Evolutionary conservation across 2,797 vertebrate species (phyloP), one percentile per base, ranked within the genome.

Genomic region (Leuciscus waleckii): DNA sequence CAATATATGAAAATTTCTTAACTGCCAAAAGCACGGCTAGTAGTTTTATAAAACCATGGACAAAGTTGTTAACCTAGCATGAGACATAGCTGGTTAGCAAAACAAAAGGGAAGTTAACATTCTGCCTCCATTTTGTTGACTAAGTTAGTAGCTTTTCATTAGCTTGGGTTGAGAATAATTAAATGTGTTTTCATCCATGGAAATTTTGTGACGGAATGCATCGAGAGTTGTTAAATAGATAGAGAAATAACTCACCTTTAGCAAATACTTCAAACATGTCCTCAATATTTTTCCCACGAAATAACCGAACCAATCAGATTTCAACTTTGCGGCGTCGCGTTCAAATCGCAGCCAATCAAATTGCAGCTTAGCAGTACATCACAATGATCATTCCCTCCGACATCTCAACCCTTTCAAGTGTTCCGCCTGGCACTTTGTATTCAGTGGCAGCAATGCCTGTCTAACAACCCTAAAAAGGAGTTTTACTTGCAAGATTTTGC

Each of bases 261-360:
- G 51, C 35, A 11, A 51, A n/a, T 87, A 82, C 69, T 83, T 73
- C 21, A 39, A 67, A 79, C 86, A 88, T 87, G 81, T 88, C 85
- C 73, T 78, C 39, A 5, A 54, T 71, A 39, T 82, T 43, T 74
- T 32, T 1, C 75, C 14, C 75, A 79, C 26, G 74, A 84, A 77
- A 83, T n/a, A 17, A 39, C 43, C 69, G 74, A 81, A 79, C 86
- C 74, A 84, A 88, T 85, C 68, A 80, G 69, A 73, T 73, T 21
- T 54, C 82, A 21, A 10, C 69, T 17, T 63, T 56, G 26, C 83
- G 37, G 74, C 46, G 79, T 83, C 76, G 16, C 79, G 61, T 73
- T 76, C 3, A 26, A 65, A 16, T 11, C 37, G 2, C 5, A 81
- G 41, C 89, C 89, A 89, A 89, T 88, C 69, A 71, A 32, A 83